A percentile compares a stretch with the other conserved stretches of the same genome.
phyloP scores from a whole-genome alignment of 2,797 vertebrate genomes.

The Luscinia megarhynchos region DNA sequence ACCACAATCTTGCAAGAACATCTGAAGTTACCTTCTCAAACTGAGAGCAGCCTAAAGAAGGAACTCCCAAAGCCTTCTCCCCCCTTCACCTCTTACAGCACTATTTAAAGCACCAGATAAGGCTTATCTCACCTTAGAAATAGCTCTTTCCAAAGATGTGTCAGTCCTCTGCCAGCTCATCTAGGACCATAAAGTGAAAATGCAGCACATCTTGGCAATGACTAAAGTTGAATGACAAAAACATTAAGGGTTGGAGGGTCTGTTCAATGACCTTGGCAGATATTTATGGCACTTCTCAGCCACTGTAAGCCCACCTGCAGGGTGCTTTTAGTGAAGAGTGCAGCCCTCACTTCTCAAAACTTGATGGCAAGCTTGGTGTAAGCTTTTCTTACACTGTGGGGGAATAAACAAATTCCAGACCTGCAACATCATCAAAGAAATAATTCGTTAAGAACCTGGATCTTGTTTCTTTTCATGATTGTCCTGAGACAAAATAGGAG shows the following conservation, averaged over 20 bases:
- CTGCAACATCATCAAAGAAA: background rate
- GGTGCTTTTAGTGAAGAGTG: background rate
- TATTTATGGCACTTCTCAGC: background rate
- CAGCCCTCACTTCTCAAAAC: background rate
- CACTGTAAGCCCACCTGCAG: background rate
- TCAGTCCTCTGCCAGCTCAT: background rate
- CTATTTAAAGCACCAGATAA: background rate
- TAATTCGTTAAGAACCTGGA: background rate
- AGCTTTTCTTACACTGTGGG: background rate
- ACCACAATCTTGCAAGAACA: background rate
- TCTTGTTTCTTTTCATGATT: background rate
- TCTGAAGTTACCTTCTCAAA: background rate
- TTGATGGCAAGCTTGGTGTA: background rate
- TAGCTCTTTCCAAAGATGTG: background rate
- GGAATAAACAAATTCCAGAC: background rate
- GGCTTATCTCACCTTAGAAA: background rate
- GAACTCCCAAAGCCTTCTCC: background rate
- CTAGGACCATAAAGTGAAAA: background rate
- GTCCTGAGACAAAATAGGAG: background rate
- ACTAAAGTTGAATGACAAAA: background rate
- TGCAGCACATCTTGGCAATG: background rate
- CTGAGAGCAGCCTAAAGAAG: background rate
- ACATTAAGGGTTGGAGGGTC: background rate
- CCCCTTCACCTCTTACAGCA: background rate
- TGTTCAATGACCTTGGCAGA: background rate